Conservation (phyloP, 2,888 invertebrate genomes). For the Drosophila ochracea region DNA sequence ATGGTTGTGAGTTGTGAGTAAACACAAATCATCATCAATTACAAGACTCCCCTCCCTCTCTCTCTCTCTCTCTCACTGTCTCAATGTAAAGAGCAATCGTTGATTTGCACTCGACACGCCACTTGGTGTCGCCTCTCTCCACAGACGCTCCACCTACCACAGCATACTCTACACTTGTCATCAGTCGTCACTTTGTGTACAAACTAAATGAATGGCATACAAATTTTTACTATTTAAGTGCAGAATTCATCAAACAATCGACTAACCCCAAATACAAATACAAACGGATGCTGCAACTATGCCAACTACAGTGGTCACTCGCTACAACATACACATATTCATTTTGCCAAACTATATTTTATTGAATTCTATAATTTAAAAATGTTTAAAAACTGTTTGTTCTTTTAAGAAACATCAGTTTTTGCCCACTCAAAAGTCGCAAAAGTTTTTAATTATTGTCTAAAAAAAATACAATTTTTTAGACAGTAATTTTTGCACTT, state of each 20-base stretch:
- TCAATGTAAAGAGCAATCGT: constrained; percentile 51
- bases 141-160: not conserved
- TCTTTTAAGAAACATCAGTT: not conserved
- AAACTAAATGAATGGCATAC: constrained; percentile 79
- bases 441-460: not conserved
- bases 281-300: constrained; percentile 11
- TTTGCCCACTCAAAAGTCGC: not conserved
- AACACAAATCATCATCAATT: constrained; percentile 78
- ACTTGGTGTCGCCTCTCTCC: constrained; percentile 1
- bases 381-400: not conserved
- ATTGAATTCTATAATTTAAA: not conserved
- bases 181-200: constrained; percentile 51
- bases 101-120: constrained; percentile 55
- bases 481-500: not conserved
- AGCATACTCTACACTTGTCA: not conserved
- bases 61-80: too few relatives aligned
- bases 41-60: constrained; percentile 22
- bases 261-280: constrained; percentile 32
- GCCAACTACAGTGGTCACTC: constrained; percentile 1
- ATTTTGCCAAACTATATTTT: not conserved
- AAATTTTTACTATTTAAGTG: constrained; percentile 74
- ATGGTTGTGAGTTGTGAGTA: constrained; percentile 41
- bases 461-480: not conserved
- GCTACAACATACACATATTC: not conserved
- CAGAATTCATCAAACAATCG: constrained; percentile 57